A percentile compares a stretch with the other conserved stretches of the same genome.
Conservation (phyloP, 2,888 invertebrate genomes). For the Hedya salicella region DNA sequence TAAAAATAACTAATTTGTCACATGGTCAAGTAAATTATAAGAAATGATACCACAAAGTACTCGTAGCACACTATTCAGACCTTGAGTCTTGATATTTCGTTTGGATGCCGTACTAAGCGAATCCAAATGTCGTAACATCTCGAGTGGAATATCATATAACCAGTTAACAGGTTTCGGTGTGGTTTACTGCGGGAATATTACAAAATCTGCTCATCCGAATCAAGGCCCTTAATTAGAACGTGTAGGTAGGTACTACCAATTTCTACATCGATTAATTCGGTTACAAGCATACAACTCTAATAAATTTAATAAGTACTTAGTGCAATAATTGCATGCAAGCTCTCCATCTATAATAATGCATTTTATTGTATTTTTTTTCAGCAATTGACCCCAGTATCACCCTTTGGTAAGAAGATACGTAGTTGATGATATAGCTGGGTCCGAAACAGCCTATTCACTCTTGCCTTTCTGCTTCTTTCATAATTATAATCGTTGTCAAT, state of each 20-base stretch:
- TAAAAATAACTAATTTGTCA: not conserved
- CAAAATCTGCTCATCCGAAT: slow-evolving; percentile 21
- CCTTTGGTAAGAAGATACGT: no score
- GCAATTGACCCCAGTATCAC: no score
- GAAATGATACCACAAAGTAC: not conserved
- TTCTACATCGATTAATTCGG: not conserved
- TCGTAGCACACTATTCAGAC: not conserved
- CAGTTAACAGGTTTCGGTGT: slow-evolving; percentile 22
- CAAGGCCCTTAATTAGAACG: not conserved
- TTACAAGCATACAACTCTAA: not conserved
- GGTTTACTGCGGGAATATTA: slow-evolving; percentile 7
- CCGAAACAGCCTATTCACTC: no score
- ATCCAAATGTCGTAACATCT: slow-evolving; percentile 25
- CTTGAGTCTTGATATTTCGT: slow-evolving; percentile 22
- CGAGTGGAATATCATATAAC: not conserved
- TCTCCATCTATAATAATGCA: no score
- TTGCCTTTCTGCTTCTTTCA: no score
- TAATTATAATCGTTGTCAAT: no score
- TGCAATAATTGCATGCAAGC: no score
- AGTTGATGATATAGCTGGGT: no score
- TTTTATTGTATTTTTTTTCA: no score
- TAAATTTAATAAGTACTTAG: no score
- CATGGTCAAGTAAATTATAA: not conserved
- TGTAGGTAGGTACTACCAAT: not conserved
- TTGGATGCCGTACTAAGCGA: slow-evolving; percentile 3